Evolutionary conservation across 2,888 invertebrate species (phyloP), one percentile per base, ranked within the genome.

Genomic region (Gasteruption jaculator): DNA sequence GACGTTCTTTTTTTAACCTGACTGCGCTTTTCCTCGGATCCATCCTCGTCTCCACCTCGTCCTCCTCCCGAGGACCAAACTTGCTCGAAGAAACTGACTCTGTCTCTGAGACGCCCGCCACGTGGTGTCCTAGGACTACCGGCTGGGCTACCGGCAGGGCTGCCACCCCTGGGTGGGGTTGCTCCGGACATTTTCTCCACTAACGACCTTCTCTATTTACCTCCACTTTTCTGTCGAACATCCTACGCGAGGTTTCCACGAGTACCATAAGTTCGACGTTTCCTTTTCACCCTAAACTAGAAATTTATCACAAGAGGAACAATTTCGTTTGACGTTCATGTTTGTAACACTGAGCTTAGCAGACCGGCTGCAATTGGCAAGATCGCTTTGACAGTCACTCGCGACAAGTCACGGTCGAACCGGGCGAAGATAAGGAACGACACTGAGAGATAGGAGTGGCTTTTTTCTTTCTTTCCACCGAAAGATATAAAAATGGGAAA

Each of bases 81-180:
- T 73, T 83, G 83, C 70, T 89, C 89, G 72, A 86, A 89, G 68
- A 86, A 86, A 54, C 78, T 81, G 55, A 89, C 87, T 57, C 85
- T 81, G 61, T 86, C 83, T 49, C 80, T 78, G 46, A 88, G 77
- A 55, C 82, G 73, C 20, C 56, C 61, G 44, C 65, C 66, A 52
- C 71, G 63, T 56, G 73, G 65, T 49, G 64, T 70, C 34, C 61
- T 52, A 12, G 69, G 68, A 25, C 63, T 60, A 42, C 63, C 63
- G 49, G 54, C 50, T 30, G 54, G 43, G 31, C 43, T 45, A 24
- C 41, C 50, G 42, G 43, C 41, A 4, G 50, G 48, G 31, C 45
- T 46, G 19, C 45, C 53, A 41, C 51, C 51, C 40, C 48, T 49
- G 39, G 52, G 49, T n/a, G 58, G 50, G 32, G 56, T 54, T 30